These are phyloP conservation scores for Caerostris extrusa DNA, from an alignment of 1,140 invertebrate species.

Conservation along the genomic window DNA sequence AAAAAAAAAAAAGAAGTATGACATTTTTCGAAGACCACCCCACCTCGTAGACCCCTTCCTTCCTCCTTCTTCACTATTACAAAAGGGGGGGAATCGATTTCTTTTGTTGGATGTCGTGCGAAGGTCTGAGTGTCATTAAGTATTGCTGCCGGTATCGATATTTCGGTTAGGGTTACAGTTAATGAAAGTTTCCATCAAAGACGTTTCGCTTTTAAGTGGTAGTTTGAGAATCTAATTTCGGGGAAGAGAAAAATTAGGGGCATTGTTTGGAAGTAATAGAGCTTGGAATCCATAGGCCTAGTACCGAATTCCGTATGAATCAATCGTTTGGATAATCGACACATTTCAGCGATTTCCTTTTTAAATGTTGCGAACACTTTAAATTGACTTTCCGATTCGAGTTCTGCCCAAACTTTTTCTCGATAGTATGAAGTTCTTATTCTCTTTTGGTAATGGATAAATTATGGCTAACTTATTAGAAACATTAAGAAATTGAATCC, in stretches of 20 bases:
- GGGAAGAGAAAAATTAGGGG: not conserved
- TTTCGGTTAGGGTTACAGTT: conserved; percentile 22
- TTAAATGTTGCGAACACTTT: too few species aligned
- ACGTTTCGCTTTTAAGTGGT: not conserved
- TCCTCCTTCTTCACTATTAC: not conserved
- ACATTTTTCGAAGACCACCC: too few species aligned
- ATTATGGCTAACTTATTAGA: too few species aligned
- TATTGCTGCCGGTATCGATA: not conserved
- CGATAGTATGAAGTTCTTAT: too few species aligned
- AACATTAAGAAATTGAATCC: too few species aligned
- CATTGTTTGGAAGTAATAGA: not conserved
- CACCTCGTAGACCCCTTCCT: not conserved
- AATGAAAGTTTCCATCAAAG: conserved; percentile 32
- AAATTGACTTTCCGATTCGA: too few species aligned
- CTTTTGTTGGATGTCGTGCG: not conserved
- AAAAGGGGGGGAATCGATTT: not conserved
- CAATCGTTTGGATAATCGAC: too few species aligned
- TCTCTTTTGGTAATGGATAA: too few species aligned
- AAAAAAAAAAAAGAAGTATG: too few species aligned
- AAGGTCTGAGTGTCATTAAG: not conserved
- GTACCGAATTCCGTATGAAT: too few species aligned
- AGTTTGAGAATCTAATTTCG: not conserved
- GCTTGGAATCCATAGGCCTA: not conserved
- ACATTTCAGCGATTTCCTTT: too few species aligned
- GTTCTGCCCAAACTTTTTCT: too few species aligned